phyloP scores from a whole-genome alignment of 2,113 vertebrate species.

The Melanerpes aurifrons region DNA sequence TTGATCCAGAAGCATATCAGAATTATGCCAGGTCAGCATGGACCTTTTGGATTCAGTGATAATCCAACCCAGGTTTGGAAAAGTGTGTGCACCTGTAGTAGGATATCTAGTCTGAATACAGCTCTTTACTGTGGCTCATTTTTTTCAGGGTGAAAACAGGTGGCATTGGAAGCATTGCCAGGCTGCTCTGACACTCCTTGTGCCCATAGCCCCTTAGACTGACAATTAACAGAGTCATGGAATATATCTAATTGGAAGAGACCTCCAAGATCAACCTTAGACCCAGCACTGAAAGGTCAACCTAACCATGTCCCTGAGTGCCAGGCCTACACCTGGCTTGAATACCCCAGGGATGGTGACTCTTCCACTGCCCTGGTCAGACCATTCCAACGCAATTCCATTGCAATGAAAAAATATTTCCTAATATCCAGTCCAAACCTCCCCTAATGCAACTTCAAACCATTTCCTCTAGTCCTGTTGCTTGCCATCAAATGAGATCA shows the following conservation, averaged over 20 bases:
- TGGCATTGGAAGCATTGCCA: fast-evolving
- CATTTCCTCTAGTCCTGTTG: no score
- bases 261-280: no score
- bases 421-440: background rate
- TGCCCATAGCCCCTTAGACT: background rate
- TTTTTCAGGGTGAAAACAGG: background rate
- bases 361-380: background rate
- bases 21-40: background rate
- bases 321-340: no score
- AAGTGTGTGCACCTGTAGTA: no score
- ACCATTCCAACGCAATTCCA: no score
- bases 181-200: background rate
- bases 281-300: no score
- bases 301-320: no score
- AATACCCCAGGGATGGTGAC: background rate
- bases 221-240: background rate
- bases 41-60: background rate
- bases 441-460: no score
- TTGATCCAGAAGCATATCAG: background rate
- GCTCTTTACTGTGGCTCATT: fast-evolving
- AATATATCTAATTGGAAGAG: no score
- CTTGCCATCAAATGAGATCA: background rate
- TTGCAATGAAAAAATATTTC: background rate
- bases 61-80: background rate
- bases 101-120: background rate